Evolutionary conservation across 2,113 vertebrate genomes (phyloP), one percentile per base, ranked within the genome.

Genomic region (Aplodontia rufa): DNA sequence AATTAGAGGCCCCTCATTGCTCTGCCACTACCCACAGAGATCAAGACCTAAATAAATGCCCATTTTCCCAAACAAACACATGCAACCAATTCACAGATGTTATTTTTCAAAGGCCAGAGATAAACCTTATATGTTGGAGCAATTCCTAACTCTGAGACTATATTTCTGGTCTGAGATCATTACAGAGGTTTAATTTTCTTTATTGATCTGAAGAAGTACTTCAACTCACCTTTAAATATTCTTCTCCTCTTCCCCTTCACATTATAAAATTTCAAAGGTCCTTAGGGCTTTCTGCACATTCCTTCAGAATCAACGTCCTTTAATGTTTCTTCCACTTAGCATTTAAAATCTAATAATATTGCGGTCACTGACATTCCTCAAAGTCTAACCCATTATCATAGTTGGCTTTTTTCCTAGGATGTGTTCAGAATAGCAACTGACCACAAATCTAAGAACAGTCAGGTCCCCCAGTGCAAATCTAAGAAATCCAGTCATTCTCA

Each of bases 271-370:
- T 75, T 55, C 74, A 96, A 88, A 96, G 47, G 28, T 91, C 88
- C 79, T 85, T 76, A 91, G 92, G 42, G 62, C 62, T 96, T 95
- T 88, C 78, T 51, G 8, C 2, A 40, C 0, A 0, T 92, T 85
- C 26, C 58, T 96, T 75, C 94, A 95, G 96, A 96, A 95, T 95
- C 95, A 96, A 86, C 88, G 93, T 94, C 60, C 40, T 95, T 91
- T 92, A 86, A 81, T 87, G 60, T 86, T 96, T 83, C 55, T 92
- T 94, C 47, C 64, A 89, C 60, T 94, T 96, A 95, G 68, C 90
- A 96, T 95, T 95, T 97, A 93, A 95, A 96, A 49, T 91, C 81
- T 97, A 96, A 95, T 95, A 95, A 90, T 75, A 95, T 19, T 96
- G 60, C 2, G 0, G 78, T 66, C 93, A 92, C 53, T 88, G 72